Evolutionary conservation across 1,140 invertebrate species (phyloP), one percentile per base, ranked within the genome.

Genomic region (Phenacoccus solenopsis): DNA sequence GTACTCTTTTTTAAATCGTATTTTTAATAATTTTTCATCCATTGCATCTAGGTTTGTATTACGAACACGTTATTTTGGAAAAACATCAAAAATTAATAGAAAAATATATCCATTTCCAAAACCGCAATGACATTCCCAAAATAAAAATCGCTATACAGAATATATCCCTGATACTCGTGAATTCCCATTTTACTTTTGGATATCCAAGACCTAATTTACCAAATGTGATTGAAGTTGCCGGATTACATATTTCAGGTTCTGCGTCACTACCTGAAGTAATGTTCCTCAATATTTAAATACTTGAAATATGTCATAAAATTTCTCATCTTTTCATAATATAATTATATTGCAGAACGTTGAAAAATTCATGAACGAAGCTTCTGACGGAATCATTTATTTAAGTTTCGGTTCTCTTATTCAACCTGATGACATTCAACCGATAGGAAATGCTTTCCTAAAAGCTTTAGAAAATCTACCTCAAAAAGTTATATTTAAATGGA

Each of bases 91-190:
- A 24, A 13, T 0, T 2, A 3, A 59, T 57, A 16, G 30, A 27
- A 9, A 57, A 32, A 35, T 32, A 71, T 27, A 68, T 71, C 5
- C 1, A 2, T 0, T 71, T 68, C 20, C 16, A 59, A n/a, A 30
- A 59, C 10, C 22, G 20, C 16, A 7, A 71, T 3, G 20, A 71
- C 1, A 49, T 61, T 24, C 71, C 69, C 1, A 21, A 56, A 0
- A n/a, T 72, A 2, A 38, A 30, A 1, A 72, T 75, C 49, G 68
- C 78, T 13, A 74, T 76, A 56, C 70, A 72, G 22, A 76, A 77
- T 57, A 72, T 76, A 0, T 74, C 73, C 28, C 72, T 64, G 16
- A 24, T 27, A 16, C 25, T 64, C 7, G 59, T 64, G 2, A 64
- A 64, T 64, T 64, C 59, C 1, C 59, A 64, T 27, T 64, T 24